Evolutionary conservation across 2,797 vertebrate genomes (phyloP), one percentile per base, ranked within the genome.

Genomic region (Lepilemur septentrionalis): DNA sequence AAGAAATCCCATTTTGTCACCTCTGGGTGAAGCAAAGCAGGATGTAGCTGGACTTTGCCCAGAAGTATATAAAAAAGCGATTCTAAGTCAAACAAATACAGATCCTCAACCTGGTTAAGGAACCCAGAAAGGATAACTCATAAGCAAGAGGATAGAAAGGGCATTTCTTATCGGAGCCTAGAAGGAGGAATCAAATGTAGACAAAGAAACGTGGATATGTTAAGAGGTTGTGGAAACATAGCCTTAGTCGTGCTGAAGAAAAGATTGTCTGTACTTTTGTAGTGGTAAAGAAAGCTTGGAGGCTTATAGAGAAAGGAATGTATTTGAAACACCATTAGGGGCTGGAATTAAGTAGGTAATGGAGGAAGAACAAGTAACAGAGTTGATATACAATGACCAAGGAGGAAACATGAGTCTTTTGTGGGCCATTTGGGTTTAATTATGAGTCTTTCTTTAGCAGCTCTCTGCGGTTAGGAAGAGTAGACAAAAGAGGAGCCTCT

Each of bases 31-130:
- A 92, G 98, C 98, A 2, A 98, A 99, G 83, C 99, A 99, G 96
- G 99, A 99, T 97, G 97, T 99, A 95, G 99, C 98, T 15, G 98
- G 98, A 83, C 98, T 99, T 80, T 99, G 98, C 94, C 99, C 99
- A 97, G 98, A 98, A 41, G 98, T 99, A 90, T 98, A 98, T 97
- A 98, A 98, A 22, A 99, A 99, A 96, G 98, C 98, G 22, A 98
- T 98, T 78, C 97, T 99, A 61, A 99, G 98, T 95, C 98, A 98
- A 2, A 97, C 99, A 99, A 97, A 97, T 99, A 97, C 99, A 99
- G 76, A 97, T 99, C 90, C 98, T 99, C 65, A 65, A 17, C 17
- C 52, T 65, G n/a, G 7, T 83, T 83, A 82, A 79, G 75, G 50
- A 70, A 7, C 30, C 35, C 41, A 52, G 10, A 72, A 89, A 94